Conservation (phyloP, 2,797 vertebrate genomes). For the Coluber constrictor region DNA sequence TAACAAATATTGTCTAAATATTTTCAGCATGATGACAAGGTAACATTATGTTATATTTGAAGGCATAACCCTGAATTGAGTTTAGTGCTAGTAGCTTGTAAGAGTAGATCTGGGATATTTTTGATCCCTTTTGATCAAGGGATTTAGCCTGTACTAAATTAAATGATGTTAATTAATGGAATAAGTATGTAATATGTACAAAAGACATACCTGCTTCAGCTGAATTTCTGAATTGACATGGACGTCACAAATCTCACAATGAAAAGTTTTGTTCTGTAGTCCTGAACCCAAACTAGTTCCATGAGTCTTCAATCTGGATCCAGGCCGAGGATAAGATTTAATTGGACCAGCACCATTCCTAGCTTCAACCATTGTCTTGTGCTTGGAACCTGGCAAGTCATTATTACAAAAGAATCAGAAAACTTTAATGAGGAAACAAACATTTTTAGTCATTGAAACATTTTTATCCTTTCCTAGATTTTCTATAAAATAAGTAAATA, state of each 20-base stretch:
- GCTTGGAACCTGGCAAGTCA: slow-evolving; percentile 84
- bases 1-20: background rate
- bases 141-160: background rate
- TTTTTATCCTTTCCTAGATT: background rate
- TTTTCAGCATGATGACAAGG: background rate
- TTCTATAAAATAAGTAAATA: background rate
- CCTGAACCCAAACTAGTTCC: slow-evolving; percentile 86
- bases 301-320: slow-evolving; percentile 86
- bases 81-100: background rate
- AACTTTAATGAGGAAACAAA: background rate
- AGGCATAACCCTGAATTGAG: background rate
- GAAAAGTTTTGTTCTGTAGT: slow-evolving; percentile 95
- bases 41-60: background rate
- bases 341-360: slow-evolving; percentile 92
- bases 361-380: slow-evolving; percentile 97
- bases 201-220: slow-evolving; percentile 87
- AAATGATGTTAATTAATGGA: background rate
- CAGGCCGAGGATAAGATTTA: slow-evolving; percentile 91
- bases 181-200: background rate
- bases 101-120: background rate
- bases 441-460: background rate
- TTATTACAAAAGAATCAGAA: background rate
- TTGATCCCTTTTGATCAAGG: background rate
- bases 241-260: slow-evolving; percentile 97
- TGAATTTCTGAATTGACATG: slow-evolving; percentile 98